Conservation (phyloP, 2,888 invertebrate species). For the Torymus texanus region DNA sequence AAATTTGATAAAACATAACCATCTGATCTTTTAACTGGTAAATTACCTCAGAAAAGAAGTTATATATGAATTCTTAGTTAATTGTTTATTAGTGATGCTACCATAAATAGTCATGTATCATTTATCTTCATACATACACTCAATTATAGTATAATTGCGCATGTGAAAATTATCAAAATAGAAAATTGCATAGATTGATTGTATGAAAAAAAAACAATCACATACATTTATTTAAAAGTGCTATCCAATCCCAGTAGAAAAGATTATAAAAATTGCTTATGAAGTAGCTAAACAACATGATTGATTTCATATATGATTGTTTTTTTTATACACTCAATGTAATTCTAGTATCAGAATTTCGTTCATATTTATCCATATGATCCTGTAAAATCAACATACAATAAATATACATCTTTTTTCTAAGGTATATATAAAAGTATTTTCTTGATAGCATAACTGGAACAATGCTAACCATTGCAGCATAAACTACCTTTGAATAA, state of each 20-base stretch:
- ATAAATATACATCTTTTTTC: slow-evolving; percentile 30
- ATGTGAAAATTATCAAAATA: slow-evolving; percentile 40
- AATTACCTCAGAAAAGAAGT: slow-evolving; percentile 21
- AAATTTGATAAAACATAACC: background rate
- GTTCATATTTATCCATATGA: slow-evolving; percentile 9
- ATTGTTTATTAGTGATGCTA: slow-evolving; percentile 18
- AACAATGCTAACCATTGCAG: slow-evolving; percentile 37
- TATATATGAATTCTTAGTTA: slow-evolving; percentile 38
- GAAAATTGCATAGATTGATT: slow-evolving; percentile 2
- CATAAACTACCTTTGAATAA: slow-evolving; percentile 18
- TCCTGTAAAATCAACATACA: slow-evolving; percentile 32
- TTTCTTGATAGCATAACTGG: slow-evolving; percentile 29
- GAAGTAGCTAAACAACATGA: slow-evolving; percentile 13
- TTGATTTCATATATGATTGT: background rate
- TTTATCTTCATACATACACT: slow-evolving; percentile 1
- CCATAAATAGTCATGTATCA: slow-evolving; percentile 10
- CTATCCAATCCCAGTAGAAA: slow-evolving; percentile 19
- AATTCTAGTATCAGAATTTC: slow-evolving; percentile 6
- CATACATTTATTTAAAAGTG: background rate
- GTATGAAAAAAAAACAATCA: background rate
- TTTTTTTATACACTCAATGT: slow-evolving; percentile 3
- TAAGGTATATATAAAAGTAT: slow-evolving; percentile 26
- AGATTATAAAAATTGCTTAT: slow-evolving; percentile 43
- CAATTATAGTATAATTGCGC: slow-evolving; percentile 6
- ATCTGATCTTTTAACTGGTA: slow-evolving; percentile 2